Base-by-base conservation (phyloP, 2,797 vertebrate species). In the Thunnus albacares region DNA sequence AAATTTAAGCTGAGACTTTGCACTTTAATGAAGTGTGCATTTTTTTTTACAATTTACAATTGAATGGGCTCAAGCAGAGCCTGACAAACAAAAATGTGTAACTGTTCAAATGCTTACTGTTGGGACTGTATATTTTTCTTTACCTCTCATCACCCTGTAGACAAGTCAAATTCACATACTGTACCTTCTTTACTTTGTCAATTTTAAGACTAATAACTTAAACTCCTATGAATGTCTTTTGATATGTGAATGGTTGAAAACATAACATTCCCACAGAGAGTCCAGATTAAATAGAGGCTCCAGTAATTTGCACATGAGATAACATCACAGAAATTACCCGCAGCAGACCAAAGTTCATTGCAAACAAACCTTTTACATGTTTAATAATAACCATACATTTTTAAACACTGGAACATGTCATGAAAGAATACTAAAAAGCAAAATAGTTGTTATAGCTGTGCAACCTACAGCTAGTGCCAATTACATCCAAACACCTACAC, bases 371-470 rank as follows among this genome's bases (percentile, higher is more conserved):
- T 73, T 72, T 76, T 69, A 73, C 80, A 82, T 68, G 22, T 90
- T 91, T 88, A 89, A 84, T 92, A 79, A 89, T 45, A 79, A 75
- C 55, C 63, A 67, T 64, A 88, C 71, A 79, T 73, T 79, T 87
- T 55, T 17, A 77, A 86, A 88, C 82, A 89, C 66, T 53, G 57
- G 53, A 78, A 82, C 81, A 84, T 77, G 72, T 89, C 60, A 76
- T 84, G 18, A 73, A 72, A 82, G 62, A 82, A 80, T 58, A 67
- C n/a, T 69, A 59, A 81, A 84, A 81, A 79, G 81, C 76, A 83
- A 81, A 56, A 57, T 57, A 49, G 77, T 59, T 49, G 77, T 72
- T 83, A 60, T 63, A 52, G 79, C 75, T 80, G 74, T 74, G 73
- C 47, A 75, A 55, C 71, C 22, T 71, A 74, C 67, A 73, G 59